Evolutionary conservation across 2,888 invertebrate genomes (phyloP), one percentile per base, ranked within the genome.

Genomic region (Theretra japonica): DNA sequence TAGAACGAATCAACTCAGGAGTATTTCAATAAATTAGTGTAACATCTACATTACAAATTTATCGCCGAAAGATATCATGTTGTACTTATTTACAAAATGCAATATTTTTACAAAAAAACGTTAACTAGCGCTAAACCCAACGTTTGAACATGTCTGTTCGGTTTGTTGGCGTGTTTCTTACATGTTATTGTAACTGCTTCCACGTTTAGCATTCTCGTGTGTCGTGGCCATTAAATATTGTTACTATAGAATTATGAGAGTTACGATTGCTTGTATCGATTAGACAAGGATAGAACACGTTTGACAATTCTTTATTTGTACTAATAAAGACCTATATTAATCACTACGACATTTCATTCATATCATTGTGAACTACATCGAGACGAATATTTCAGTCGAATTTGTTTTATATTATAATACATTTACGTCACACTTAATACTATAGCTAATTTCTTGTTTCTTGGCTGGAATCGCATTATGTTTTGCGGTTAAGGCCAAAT

Each of bases 71-170:
- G 80, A 82, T 83, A 81, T 80, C 81, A 83, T 82, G 83, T 91
- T 92, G 90, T 92, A 93, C 90, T 91, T 93, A 94, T 94, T 93
- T 94, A 93, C 92, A 93, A 93, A 93, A 94, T 93, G 93, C 92
- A 92, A 84, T 86, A 86, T 87, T 88, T 85, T 88, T 88, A 88
- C 86, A 87, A 88, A 88, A 84, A 80, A 86, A 84, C 65, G 77
- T 75, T 69, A 81, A 77, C 79, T 79, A 82, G 85, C 77, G 77
- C 79, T 80, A 81, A 53, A 50, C 30, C 28, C 48, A 19, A 69
- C 21, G 50, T 58, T 57, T 58, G 41, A 21, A 41, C 69, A 57
- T 30, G 5, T 28, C 23, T 41, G 28, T 23, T 57, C 58, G 33
- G 15, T 57, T 23, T 69, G 57, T 15, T 56, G 23, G 56, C 19